A percentile compares a stretch with the other conserved stretches of the same genome.
phyloP scores from a whole-genome alignment of 2,113 vertebrate genomes.

The Oceanodroma tethys region DNA sequence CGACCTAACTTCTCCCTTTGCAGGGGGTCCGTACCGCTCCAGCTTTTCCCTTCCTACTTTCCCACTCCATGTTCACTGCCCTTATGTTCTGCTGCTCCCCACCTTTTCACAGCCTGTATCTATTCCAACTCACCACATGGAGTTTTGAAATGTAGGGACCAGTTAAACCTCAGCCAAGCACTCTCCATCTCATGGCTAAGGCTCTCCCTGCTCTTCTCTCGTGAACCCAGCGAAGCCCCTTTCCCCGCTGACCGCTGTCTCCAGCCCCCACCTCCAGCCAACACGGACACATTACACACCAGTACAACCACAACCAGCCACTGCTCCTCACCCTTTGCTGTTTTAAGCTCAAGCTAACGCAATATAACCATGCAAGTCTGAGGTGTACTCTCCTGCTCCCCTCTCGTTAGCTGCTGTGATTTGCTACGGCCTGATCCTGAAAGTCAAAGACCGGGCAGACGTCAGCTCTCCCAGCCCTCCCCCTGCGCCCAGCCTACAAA shows the following conservation, averaged over 20 bases:
- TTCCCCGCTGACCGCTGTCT: background rate
- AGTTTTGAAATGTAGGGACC: background rate
- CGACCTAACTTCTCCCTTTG: background rate
- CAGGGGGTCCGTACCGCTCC: background rate
- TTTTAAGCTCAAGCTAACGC: background rate
- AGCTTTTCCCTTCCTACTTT: background rate
- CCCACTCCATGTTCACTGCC: background rate
- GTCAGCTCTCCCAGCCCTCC: background rate
- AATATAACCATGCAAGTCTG: background rate
- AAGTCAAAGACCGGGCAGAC: background rate
- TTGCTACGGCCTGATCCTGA: background rate
- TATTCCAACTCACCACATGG: background rate
- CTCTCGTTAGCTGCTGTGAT: background rate
- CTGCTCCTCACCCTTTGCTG: background rate
- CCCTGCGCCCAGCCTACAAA: background rate
- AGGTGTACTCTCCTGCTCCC: background rate
- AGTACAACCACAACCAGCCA: background rate
- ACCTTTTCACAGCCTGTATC: background rate
- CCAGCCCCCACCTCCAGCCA: background rate
- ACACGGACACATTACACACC: accelerated
- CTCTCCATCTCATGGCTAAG: background rate
- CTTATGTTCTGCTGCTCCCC: background rate
- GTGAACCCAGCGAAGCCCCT: background rate
- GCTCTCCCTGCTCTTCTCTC: background rate
- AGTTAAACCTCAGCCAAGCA: background rate